phyloP scores from a whole-genome alignment of 2,888 invertebrate species.

The Caenorhabditis drosophilae region DNA sequence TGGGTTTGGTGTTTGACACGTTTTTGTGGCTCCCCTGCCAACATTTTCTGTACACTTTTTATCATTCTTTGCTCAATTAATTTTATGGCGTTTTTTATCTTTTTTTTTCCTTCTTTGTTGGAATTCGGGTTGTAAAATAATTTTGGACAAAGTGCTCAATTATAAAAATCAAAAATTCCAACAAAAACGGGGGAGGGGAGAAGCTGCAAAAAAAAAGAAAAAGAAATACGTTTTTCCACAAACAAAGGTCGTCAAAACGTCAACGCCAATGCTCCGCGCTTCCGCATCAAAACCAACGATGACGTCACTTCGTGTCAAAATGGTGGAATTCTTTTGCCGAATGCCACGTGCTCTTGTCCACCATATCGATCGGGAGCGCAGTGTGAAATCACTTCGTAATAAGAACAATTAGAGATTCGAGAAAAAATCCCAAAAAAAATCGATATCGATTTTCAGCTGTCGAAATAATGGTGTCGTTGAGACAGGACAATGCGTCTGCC shows the following conservation, averaged over 20 bases:
- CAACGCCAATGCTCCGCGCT: not conserved
- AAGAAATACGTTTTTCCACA: not conserved
- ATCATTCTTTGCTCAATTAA: too few species aligned
- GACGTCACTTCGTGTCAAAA: conserved; percentile 26
- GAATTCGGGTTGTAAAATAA: conserved; percentile 11
- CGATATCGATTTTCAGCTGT: conserved; percentile 13
- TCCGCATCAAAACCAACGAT: not conserved
- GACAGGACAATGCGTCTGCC: conserved; percentile 34
- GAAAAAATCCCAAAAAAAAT: too few species aligned
- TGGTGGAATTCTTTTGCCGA: conserved; percentile 38
- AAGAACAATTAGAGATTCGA: too few species aligned
- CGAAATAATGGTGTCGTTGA: conserved; percentile 34
- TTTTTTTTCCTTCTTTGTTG: too few species aligned
- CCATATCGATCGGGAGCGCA: conserved; percentile 30
- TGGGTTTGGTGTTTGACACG: too few species aligned
- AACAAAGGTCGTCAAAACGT: not conserved
- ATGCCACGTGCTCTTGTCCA: conserved; percentile 38
- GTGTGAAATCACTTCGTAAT: too few species aligned
- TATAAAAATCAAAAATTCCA: not conserved
- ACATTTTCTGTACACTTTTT: not conserved
- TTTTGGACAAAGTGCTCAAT: not conserved
- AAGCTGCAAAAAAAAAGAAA: not conserved
- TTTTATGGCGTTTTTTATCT: too few species aligned
- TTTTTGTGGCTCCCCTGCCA: not conserved
- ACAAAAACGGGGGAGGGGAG: not conserved